A percentile compares a stretch with the other conserved stretches of the same genome.
Evolutionary conservation across 2,797 vertebrate genomes (phyloP).

Genomic region (Natrix natrix): DNA sequence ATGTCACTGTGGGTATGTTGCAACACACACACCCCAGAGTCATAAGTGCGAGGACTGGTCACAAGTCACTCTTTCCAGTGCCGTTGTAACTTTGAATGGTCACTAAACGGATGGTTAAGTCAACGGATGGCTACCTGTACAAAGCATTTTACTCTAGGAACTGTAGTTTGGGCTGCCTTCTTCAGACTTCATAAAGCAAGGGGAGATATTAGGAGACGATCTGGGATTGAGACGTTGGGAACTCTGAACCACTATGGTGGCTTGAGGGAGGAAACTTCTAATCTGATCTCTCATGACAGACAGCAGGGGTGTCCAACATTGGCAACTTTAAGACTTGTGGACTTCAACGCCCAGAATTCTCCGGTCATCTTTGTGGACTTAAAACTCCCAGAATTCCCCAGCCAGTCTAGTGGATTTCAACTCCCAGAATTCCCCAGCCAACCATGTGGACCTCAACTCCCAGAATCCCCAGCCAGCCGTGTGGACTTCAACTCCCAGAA

Average conservation of each 20-base stretch:
- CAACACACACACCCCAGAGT: background rate
- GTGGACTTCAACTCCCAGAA: too few relatives aligned
- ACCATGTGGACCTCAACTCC: too few relatives aligned
- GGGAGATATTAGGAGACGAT: background rate
- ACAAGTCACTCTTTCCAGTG: background rate
- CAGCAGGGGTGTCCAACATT: background rate
- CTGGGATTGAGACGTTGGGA: too few relatives aligned
- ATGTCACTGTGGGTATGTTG: background rate
- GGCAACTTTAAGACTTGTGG: background rate
- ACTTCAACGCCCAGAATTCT: too few relatives aligned
- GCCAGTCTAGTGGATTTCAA: too few relatives aligned
- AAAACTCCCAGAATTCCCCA: too few relatives aligned
- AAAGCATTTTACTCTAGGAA: background rate
- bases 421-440: too few relatives aligned
- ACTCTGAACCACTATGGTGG: background rate
- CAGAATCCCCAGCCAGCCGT: too few relatives aligned
- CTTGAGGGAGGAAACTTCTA: background rate
- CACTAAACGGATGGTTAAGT: background rate
- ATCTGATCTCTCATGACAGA: too few relatives aligned
- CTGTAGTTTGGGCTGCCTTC: background rate
- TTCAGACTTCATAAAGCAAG: background rate
- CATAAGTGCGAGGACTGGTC: background rate
- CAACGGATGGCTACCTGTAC: background rate
- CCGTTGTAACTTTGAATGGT: background rate
- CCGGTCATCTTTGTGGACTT: too few relatives aligned